These are phyloP conservation scores for Xenentodon cancila DNA, from an alignment of 2,797 vertebrate genomes.

Conservation along the genomic window DNA sequence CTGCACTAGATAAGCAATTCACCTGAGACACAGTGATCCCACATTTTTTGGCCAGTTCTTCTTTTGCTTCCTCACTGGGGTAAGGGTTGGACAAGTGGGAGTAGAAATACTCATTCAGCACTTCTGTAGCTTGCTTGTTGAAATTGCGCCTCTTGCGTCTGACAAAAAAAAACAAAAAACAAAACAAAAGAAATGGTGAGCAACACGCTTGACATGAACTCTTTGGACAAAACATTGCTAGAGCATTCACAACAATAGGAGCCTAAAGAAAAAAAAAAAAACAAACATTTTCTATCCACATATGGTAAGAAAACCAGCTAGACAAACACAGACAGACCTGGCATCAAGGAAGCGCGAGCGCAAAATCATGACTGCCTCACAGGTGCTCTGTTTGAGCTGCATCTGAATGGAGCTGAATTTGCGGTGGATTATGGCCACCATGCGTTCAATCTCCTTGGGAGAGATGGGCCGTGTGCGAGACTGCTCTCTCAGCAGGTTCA, in stretches of 20 bases:
- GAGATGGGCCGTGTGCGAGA: conserved; percentile 92
- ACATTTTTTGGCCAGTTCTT: conserved; percentile 98
- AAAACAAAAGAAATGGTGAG: conserved; percentile 31
- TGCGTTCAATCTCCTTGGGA: conserved; percentile 93
- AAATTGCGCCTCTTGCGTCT: conserved; percentile 99
- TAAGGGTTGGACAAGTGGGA: conserved; percentile 99
- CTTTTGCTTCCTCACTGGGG: conserved; percentile 99
- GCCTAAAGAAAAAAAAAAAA: background rate
- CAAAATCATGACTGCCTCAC: conserved; percentile 95
- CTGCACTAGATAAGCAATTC: conserved; percentile 7
- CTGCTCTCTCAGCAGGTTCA: conserved; percentile 96
- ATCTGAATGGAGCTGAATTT: conserved; percentile 97
- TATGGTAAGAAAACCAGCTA: background rate
- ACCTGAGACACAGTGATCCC: conserved; percentile 99
- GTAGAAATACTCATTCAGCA: conserved; percentile 99
- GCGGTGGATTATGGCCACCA: conserved; percentile 95
- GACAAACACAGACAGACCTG: conserved; percentile 80
- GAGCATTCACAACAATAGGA: background rate
- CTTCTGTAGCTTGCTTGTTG: conserved; percentile 99
- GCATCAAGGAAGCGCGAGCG: conserved; percentile 93
- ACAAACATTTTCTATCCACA: background rate
- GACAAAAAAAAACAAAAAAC: conserved; percentile 36
- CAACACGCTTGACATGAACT: conserved; percentile 18
- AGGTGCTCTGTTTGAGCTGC: conserved; percentile 95
- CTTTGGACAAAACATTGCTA: conserved; percentile 7